Conservation (phyloP, 2,888 invertebrate genomes). For the Cheilosia vulpina region DNA sequence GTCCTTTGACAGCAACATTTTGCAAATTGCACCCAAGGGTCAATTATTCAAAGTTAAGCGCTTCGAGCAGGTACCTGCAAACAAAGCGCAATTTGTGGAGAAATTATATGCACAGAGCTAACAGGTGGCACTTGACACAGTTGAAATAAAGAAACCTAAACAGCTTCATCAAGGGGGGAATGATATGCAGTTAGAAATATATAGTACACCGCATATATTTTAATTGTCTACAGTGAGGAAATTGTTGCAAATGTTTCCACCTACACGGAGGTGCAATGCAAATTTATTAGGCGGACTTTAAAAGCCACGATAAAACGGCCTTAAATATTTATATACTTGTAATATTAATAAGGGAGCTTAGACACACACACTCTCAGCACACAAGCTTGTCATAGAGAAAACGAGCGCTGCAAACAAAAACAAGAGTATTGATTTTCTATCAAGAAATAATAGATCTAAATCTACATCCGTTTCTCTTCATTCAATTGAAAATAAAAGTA, state of each 20-base stretch:
- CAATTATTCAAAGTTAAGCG: conserved; percentile 63
- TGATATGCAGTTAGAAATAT: conserved; percentile 44
- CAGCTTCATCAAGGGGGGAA: conserved; percentile 17
- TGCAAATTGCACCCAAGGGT: conserved; percentile 49
- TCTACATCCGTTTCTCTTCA: conserved; percentile 29
- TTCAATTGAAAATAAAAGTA: conserved; percentile 20
- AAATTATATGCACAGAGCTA: conserved; percentile 8
- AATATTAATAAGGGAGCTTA: too few relatives aligned
- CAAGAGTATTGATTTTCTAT: conserved; percentile 54
- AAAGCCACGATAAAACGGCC: too few relatives aligned
- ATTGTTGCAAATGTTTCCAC: too few relatives aligned
- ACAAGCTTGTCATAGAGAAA: conserved; percentile 4
- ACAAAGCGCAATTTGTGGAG: conserved; percentile 5
- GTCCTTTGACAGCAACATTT: conserved; percentile 19
- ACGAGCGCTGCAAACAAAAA: conserved; percentile 23
- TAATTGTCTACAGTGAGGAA: neutral
- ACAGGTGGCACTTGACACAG: conserved; percentile 55
- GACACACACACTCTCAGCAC: neutral
- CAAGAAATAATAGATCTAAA: conserved; percentile 49
- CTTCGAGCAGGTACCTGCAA: conserved; percentile 5
- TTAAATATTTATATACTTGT: too few relatives aligned
- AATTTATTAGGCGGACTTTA: too few relatives aligned
- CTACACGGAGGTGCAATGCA: too few relatives aligned
- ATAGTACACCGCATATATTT: conserved; percentile 26
- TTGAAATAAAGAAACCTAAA: conserved; percentile 28